Evolutionary conservation across 1,140 invertebrate genomes (phyloP).

Genomic region (Drosophila pallidifrons): DNA sequence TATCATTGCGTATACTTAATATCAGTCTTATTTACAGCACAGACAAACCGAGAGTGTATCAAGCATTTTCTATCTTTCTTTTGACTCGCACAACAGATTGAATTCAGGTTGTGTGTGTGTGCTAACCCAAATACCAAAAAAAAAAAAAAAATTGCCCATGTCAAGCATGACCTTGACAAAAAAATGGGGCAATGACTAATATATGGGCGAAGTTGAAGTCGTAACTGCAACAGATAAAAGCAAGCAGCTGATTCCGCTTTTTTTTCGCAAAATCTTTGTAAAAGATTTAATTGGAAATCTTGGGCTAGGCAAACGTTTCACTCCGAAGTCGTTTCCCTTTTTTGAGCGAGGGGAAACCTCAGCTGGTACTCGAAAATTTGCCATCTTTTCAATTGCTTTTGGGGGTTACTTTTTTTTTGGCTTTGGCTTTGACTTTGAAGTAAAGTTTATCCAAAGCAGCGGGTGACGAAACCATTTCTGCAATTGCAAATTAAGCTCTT

Average conservation of each 20-base stretch:
- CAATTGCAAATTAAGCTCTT: slow-evolving; percentile 22
- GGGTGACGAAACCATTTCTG: slow-evolving; percentile 24
- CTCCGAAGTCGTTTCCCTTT: no score
- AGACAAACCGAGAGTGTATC: no score
- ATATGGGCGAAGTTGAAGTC: not conserved
- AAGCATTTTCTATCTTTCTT: no score
- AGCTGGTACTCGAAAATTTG: slow-evolving; percentile 36
- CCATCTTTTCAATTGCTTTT: slow-evolving; percentile 5
- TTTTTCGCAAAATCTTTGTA: not conserved
- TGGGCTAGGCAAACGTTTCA: slow-evolving; percentile 35
- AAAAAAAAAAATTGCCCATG: slow-evolving; percentile 20
- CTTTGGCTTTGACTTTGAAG: slow-evolving; percentile 21
- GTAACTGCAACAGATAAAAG: not conserved
- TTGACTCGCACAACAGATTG: slow-evolving; percentile 26
- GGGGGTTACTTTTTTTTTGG: not conserved
- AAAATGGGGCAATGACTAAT: slow-evolving; percentile 5
- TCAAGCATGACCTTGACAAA: slow-evolving; percentile 29
- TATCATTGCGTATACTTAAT: no score
- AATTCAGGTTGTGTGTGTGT: slow-evolving; percentile 24
- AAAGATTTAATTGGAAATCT: slow-evolving; percentile 41
- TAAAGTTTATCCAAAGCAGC: slow-evolving; percentile 15
- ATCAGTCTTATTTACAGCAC: no score
- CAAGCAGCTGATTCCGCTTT: slow-evolving; percentile 7
- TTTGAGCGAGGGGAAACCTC: slow-evolving; percentile 3
- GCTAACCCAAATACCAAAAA: slow-evolving; percentile 29